Evolutionary conservation across 2,888 invertebrate species (phyloP).

Genomic region (Leptopilina myrica): DNA sequence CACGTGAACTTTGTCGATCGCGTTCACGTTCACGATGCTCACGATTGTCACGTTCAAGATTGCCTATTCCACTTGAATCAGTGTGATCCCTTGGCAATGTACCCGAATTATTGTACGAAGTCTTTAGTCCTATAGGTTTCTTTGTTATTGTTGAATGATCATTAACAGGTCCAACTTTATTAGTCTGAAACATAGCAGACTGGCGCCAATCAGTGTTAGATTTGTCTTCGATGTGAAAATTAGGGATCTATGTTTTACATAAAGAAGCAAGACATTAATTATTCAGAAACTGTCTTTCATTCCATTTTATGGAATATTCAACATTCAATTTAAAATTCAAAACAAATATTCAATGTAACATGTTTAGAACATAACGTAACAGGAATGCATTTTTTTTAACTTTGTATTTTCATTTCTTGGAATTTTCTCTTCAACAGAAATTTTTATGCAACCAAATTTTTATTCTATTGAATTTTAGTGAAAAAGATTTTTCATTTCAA

Average conservation of each 20-base stretch:
- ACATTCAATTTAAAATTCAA: too few relatives aligned
- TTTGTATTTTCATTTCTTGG: too few relatives aligned
- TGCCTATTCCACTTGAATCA: conserved; percentile 62
- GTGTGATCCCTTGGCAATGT: conserved; percentile 73
- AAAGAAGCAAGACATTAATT: conserved; percentile 25
- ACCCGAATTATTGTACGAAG: conserved; percentile 74
- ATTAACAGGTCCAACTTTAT: conserved; percentile 75
- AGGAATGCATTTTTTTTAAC: too few relatives aligned
- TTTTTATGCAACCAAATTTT: too few relatives aligned
- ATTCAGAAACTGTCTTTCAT: neutral
- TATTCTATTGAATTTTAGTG: too few relatives aligned
- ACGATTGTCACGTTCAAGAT: conserved; percentile 70
- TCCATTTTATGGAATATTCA: too few relatives aligned
- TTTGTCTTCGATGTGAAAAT: conserved; percentile 23
- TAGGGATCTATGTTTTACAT: conserved; percentile 20
- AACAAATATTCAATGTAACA: too few relatives aligned
- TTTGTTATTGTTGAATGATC: conserved; percentile 79
- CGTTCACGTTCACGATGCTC: conserved; percentile 75
- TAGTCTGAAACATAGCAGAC: conserved; percentile 73
- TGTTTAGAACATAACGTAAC: too few relatives aligned
- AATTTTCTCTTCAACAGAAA: too few relatives aligned
- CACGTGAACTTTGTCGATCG: conserved; percentile 67
- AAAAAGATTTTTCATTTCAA: too few relatives aligned
- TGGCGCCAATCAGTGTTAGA: conserved; percentile 66
- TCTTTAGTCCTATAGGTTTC: conserved; percentile 77